Percentiles rank a stretch among this genome's conserved stretches.
phyloP scores from a whole-genome alignment of 2,113 vertebrate genomes.

The Crocuta crocuta region DNA sequence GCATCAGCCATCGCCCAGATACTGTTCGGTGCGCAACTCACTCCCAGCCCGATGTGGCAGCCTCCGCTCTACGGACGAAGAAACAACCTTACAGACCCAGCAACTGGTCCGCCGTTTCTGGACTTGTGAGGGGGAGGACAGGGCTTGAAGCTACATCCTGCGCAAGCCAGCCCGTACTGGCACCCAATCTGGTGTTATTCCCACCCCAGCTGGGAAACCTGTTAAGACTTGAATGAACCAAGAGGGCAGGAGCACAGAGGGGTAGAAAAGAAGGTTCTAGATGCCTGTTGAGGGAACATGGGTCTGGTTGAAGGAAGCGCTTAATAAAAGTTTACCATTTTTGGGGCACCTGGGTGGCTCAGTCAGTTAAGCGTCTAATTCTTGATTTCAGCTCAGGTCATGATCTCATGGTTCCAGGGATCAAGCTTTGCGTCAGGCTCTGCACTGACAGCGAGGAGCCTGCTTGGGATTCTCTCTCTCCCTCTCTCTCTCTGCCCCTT shows the following conservation, averaged over 20 bases:
- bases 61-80: background rate
- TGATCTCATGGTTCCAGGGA: too few relatives aligned
- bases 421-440: too few relatives aligned
- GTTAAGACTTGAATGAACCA: background rate
- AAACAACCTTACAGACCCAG: conserved; percentile 7
- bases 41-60: background rate
- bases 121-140: background rate
- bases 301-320: background rate
- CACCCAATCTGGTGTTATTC: background rate
- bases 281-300: background rate
- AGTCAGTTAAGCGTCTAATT: too few relatives aligned
- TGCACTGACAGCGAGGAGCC: too few relatives aligned
- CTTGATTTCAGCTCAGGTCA: too few relatives aligned
- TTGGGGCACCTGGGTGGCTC: too few relatives aligned
- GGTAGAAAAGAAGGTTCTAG: background rate
- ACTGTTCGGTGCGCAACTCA: too few relatives aligned
- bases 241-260: background rate
- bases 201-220: background rate
- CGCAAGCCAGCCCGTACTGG: too few relatives aligned
- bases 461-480: too few relatives aligned
- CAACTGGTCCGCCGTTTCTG: background rate
- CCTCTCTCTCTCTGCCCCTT: too few relatives aligned
- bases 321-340: background rate
- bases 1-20: background rate
- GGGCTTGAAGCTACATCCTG: background rate